Base-by-base conservation (phyloP, 1,140 invertebrate genomes). In the Adoxophyes honmai region DNA sequence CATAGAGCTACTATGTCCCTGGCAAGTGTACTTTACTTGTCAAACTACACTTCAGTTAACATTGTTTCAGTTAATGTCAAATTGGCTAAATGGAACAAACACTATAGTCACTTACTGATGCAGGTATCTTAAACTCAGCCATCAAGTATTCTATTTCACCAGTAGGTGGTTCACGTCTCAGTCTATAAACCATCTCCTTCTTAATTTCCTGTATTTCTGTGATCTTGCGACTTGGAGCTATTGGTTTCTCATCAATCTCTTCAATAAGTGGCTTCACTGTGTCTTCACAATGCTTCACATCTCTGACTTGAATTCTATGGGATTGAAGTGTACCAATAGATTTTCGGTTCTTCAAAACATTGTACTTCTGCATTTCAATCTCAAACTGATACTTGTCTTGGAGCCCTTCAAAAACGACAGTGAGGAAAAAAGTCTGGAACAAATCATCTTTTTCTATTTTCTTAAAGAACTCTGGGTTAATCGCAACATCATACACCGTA, bases 351-450 rank as follows among this genome's bases (percentile, higher is more conserved):
- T 90, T 91, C 21, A 93, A 73, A 14, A 92, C 86, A 8, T 91
- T 90, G 33, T 86, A 90, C 36, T 91, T 93, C 65, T 91, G 88
- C 68, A 91, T 90, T 28, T 92, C 91, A 13, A 95, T 78, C 67
- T 91, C 86, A 55, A 94, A 86, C 55, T 93, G 91, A 73, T 94
- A 94, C 87, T 96, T 97, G 62, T 94, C 91, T 37, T 88, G 85
- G 6, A 88, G 64, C 0, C 85, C 95, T 78, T 96, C 95, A 81
- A 95, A 91, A 0, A 93, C 91, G 7, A 96, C 90, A 36, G 93
- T 92, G 1, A 96, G 70, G 59, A 97, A 93, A 77, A 97, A 96
- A 59, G 92, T 91, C 66, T 92, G 91, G 61, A 96, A 96, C 0
- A 94, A 70, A 60, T 93, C 87, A 68, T 92, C 93, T 5, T 87